A percentile compares a stretch with the other conserved stretches of the same genome.
phyloP scores from a whole-genome alignment of 1,140 invertebrate genomes.

The Danaus plexippus region DNA sequence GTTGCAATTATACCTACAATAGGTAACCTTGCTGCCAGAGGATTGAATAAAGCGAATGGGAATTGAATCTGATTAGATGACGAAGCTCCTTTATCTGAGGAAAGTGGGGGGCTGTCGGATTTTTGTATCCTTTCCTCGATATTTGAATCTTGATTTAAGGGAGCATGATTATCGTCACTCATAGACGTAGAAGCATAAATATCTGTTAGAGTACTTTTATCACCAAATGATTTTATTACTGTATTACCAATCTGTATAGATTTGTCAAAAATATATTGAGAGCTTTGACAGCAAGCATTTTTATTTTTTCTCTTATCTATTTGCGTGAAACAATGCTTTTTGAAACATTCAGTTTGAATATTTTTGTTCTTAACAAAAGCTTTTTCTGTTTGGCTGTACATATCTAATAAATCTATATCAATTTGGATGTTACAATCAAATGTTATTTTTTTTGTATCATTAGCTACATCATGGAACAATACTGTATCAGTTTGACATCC shows the following conservation, averaged over 20 bases:
- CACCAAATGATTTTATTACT: constrained; percentile 13
- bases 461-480: constrained; percentile 48
- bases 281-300: constrained; percentile 38
- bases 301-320: constrained; percentile 44
- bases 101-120: constrained; percentile 63
- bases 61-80: constrained; percentile 39
- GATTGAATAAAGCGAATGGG: constrained; percentile 62
- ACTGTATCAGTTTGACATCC: constrained; percentile 63
- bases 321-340: constrained; percentile 38
- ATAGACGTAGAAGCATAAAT: constrained; percentile 9
- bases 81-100: constrained; percentile 41
- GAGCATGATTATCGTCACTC: constrained; percentile 23
- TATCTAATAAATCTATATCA: constrained; percentile 37
- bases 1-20: constrained; percentile 57
- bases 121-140: constrained; percentile 32
- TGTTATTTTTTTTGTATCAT: constrained; percentile 57
- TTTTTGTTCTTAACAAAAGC: constrained; percentile 48
- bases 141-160: background rate
- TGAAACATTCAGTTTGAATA: constrained; percentile 44
- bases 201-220: constrained; percentile 20
- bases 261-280: constrained; percentile 28
- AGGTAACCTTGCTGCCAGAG: constrained; percentile 63
- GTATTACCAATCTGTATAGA: constrained; percentile 26
- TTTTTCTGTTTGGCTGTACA: constrained; percentile 56
- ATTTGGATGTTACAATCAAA: constrained; percentile 53